phyloP scores from a whole-genome alignment of 2,888 invertebrate species.

The Ophion obscuratus region DNA sequence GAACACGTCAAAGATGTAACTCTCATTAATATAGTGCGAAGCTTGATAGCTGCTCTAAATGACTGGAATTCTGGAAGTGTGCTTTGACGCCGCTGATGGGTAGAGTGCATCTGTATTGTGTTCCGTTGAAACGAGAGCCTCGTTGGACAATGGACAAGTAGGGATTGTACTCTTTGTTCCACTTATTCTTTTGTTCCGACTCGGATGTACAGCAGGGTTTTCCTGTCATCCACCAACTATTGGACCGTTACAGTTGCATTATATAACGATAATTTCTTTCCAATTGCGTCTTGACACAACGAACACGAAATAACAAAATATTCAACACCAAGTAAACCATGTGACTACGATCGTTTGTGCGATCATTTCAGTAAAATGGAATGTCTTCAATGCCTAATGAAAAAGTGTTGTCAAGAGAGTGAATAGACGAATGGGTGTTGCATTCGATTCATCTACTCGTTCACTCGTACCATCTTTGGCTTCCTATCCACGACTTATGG shows the following conservation, averaged over 20 bases:
- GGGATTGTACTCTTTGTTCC: slow-evolving; percentile 32
- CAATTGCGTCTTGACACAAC: not conserved
- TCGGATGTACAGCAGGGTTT: slow-evolving; percentile 8
- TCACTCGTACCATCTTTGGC: slow-evolving; percentile 1
- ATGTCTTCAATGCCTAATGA: not conserved
- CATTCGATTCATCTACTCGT: not conserved
- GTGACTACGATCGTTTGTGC: not conserved
- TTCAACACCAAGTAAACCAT: not conserved
- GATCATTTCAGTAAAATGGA: not conserved
- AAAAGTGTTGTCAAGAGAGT: not conserved
- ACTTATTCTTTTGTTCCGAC: slow-evolving; percentile 12
- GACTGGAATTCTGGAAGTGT: slow-evolving; percentile 24
- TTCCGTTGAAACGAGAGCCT: slow-evolving; percentile 10
- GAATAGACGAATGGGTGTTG: not conserved
- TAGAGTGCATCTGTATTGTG: slow-evolving; percentile 10
- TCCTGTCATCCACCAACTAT: slow-evolving; percentile 12
- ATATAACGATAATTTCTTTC: not conserved
- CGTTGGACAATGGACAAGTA: slow-evolving; percentile 9
- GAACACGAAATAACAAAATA: not conserved
- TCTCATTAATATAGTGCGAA: not conserved
- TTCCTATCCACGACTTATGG: not conserved
- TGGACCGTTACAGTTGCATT: not conserved
- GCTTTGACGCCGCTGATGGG: slow-evolving; percentile 2
- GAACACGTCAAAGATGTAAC: not conserved
- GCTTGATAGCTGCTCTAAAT: not conserved